Evolutionary conservation across 2,888 invertebrate species (phyloP).

Genomic region (Phania funesta): DNA sequence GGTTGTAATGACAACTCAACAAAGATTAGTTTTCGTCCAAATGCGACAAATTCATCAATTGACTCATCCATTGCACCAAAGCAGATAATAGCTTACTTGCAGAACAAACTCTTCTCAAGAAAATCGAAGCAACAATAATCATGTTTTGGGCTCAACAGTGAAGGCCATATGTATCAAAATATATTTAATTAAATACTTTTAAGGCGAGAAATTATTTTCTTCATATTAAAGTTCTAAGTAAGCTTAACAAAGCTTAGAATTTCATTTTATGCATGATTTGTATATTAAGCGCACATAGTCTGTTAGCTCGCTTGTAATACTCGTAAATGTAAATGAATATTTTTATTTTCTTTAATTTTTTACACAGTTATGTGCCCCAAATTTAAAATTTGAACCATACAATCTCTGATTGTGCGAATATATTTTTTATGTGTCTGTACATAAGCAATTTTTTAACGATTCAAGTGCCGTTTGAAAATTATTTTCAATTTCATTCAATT

Average conservation of each 20-base stretch:
- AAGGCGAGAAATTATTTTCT: too few relatives aligned
- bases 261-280: background rate
- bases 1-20: too few relatives aligned
- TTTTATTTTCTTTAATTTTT: background rate
- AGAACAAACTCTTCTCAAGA: too few relatives aligned
- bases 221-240: too few relatives aligned
- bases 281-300: background rate
- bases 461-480: constrained; percentile 47
- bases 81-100: too few relatives aligned
- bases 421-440: constrained; percentile 4
- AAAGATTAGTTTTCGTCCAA: too few relatives aligned
- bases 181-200: too few relatives aligned
- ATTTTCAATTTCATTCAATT: constrained; percentile 78
- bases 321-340: constrained; percentile 5
- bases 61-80: too few relatives aligned
- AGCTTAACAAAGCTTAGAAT: background rate
- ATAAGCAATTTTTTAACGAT: constrained; percentile 14
- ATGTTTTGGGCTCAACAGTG: too few relatives aligned
- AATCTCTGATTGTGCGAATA: background rate
- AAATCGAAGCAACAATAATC: too few relatives aligned
- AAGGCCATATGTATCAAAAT: too few relatives aligned
- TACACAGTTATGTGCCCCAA: background rate
- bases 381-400: constrained; percentile 18
- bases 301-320: background rate
- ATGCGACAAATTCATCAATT: too few relatives aligned